Conservation (phyloP, 2,797 vertebrate species). For the Pachyuromys duprasi region DNA sequence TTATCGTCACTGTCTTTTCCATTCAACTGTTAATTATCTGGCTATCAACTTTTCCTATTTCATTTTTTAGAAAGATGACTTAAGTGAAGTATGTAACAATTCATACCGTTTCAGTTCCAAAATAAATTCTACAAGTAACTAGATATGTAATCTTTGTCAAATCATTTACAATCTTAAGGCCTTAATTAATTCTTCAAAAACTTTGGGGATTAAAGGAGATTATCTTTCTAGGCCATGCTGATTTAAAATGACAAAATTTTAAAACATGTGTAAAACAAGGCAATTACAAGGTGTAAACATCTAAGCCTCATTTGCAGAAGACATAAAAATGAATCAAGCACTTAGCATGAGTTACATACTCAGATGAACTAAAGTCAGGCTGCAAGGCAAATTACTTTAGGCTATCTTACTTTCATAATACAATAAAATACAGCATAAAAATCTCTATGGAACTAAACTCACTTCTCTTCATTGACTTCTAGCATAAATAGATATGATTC, state of each 20-base stretch:
- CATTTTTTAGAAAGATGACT: background rate
- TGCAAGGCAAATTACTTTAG: constrained; percentile 67
- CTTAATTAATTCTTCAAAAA: constrained; percentile 68
- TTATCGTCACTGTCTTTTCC: background rate
- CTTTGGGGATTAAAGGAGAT: constrained; percentile 53
- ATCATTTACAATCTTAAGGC: constrained; percentile 34
- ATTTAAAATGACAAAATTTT: constrained; percentile 45
- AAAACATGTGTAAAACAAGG: constrained; percentile 56
- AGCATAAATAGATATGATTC: constrained; percentile 54
- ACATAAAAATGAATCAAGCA: constrained; percentile 18
- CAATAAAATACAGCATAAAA: constrained; percentile 40
- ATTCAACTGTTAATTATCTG: background rate
- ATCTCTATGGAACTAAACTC: constrained; percentile 65
- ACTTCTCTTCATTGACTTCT: constrained; percentile 54
- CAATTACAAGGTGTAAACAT: constrained; percentile 60
- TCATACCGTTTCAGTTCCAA: background rate
- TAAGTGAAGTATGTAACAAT: background rate
- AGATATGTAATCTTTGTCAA: background rate
- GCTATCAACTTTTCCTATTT: background rate
- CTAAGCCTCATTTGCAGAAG: constrained; percentile 50
- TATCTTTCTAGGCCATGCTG: constrained; percentile 37
- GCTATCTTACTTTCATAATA: constrained; percentile 36
- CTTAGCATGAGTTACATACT: constrained; percentile 49
- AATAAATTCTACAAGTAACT: constrained; percentile 58
- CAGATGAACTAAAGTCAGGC: constrained; percentile 57